Conservation (phyloP, 2,113 vertebrate species). For the Pelvicachromis taeniatus region DNA sequence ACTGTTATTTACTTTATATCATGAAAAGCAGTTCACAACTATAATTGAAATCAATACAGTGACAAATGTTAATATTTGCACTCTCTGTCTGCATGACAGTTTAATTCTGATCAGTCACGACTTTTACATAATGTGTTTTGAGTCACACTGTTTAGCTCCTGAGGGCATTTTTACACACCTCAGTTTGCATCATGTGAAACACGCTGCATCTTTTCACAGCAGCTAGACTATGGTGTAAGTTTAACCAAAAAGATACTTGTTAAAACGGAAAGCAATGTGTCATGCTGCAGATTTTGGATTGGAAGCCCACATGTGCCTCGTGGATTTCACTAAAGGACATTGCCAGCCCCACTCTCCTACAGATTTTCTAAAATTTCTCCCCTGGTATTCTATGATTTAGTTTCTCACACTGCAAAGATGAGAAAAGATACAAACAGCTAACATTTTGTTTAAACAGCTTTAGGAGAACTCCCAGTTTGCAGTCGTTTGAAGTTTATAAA, state of each 20-base stretch:
- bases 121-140: constrained; percentile 24
- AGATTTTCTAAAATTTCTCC: constrained; percentile 1
- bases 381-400: constrained; percentile 2
- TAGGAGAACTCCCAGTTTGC: background rate
- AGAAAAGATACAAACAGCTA: background rate
- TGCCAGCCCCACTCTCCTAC: background rate
- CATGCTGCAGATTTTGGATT: background rate
- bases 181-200: background rate
- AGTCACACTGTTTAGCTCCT: background rate
- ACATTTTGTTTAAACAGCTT: background rate
- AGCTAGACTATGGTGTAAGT: background rate
- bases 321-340: background rate
- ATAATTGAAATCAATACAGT: background rate
- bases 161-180: constrained; percentile 1
- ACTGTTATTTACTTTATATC: background rate
- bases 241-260: background rate
- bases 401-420: background rate
- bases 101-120: constrained; percentile 35
- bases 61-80: background rate
- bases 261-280: background rate
- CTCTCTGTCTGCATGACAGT: constrained; percentile 35
- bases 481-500: background rate
- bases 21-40: background rate
- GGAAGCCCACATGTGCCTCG: background rate
- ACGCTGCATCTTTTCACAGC: background rate